Conservation (phyloP, 2,113 vertebrate genomes). For the Speoplatyrhinus poulsoni region DNA sequence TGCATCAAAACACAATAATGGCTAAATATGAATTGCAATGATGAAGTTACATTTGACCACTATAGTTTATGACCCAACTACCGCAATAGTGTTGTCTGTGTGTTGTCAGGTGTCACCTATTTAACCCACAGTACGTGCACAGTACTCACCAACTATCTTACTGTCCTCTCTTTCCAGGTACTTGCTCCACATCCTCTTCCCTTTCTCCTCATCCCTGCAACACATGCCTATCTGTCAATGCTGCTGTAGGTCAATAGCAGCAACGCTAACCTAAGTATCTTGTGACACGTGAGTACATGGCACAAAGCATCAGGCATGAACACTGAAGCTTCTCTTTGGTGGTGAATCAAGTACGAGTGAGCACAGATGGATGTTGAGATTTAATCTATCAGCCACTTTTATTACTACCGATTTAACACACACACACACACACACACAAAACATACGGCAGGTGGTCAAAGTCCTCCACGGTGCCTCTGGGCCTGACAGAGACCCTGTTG, state of each 20-base stretch:
- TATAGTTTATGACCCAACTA: no score
- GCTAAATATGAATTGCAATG: no score
- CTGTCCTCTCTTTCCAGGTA: slow-evolving; percentile 96
- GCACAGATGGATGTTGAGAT: background rate
- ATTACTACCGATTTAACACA: background rate
- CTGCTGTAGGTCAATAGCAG: background rate
- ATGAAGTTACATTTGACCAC: no score
- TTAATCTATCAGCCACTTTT: background rate
- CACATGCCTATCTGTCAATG: background rate
- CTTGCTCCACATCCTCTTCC: slow-evolving; percentile 94
- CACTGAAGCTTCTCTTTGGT: background rate
- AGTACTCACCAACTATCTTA: slow-evolving; percentile 87
- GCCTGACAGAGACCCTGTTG: slow-evolving; percentile 87
- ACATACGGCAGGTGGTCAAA: slow-evolving; percentile 93
- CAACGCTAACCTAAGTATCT: background rate
- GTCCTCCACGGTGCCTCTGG: slow-evolving; percentile 80
- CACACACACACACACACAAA: background rate
- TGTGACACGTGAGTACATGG: background rate
- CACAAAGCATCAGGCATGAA: background rate
- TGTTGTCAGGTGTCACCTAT: no score
- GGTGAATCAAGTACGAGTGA: no score
- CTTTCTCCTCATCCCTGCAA: slow-evolving; percentile 91
- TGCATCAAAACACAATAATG: background rate
- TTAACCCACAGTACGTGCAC: background rate
- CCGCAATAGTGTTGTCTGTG: no score